These are phyloP conservation scores for Drosophila lacteicornis DNA, from an alignment of 1,140 invertebrate genomes.

Conservation along the genomic window DNA sequence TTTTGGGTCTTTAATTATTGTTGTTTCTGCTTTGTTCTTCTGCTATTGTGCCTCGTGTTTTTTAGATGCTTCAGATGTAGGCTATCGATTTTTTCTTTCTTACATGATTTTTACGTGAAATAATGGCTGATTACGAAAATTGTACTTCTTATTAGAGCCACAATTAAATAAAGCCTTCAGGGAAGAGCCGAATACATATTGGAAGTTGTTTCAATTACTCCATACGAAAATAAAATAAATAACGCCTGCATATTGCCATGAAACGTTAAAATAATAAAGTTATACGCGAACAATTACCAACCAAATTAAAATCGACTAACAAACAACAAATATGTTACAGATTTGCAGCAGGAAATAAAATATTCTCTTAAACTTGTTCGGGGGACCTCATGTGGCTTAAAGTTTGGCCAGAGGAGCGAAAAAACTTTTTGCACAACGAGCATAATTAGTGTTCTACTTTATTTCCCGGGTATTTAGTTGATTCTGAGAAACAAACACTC, in stretches of 20 bases:
- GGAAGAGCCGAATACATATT: too few species aligned
- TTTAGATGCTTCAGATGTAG: constrained; percentile 63
- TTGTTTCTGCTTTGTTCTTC: constrained; percentile 63
- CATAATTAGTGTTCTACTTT: constrained; percentile 9
- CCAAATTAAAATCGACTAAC: background rate
- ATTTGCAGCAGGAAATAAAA: background rate
- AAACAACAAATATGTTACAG: background rate
- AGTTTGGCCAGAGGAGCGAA: constrained; percentile 25
- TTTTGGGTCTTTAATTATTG: constrained; percentile 71
- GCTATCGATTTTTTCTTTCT: constrained; percentile 72
- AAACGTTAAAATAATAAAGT: background rate
- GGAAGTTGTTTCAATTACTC: too few species aligned
- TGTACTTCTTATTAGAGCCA: background rate
- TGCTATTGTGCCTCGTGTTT: constrained; percentile 32
- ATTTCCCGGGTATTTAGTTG: constrained; percentile 16
- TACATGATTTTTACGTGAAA: background rate
- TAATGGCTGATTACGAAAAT: background rate
- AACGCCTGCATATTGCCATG: background rate
- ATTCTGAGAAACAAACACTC: constrained; percentile 40
- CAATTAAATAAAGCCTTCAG: background rate
- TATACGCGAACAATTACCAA: background rate
- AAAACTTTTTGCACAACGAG: constrained; percentile 25
- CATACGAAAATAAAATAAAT: background rate
- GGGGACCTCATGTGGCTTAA: constrained; percentile 36
- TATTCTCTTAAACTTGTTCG: constrained; percentile 2